phyloP scores from a whole-genome alignment of 2,888 invertebrate genomes.

The Cataglyphis albicans region DNA sequence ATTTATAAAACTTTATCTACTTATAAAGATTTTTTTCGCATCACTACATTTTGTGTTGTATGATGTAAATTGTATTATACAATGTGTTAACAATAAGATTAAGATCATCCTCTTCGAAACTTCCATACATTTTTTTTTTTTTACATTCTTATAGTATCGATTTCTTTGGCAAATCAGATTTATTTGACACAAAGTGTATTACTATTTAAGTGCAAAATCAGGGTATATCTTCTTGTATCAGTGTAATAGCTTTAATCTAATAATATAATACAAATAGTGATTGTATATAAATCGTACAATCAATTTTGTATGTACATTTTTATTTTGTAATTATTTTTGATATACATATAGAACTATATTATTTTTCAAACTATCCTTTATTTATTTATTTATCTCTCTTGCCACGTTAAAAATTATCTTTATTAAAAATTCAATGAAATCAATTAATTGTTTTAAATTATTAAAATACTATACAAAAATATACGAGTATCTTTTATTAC shows the following conservation, averaged over 20 bases:
- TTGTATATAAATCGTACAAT: not conserved
- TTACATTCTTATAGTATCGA: slow-evolving; percentile 22
- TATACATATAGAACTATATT: not conserved
- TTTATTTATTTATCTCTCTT: not conserved
- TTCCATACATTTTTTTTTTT: not conserved
- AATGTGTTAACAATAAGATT: not conserved
- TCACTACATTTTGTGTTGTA: not conserved
- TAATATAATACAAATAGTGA: not conserved
- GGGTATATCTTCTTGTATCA: not conserved
- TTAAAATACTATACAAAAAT: not conserved
- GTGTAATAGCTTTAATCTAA: not conserved
- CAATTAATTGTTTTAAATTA: not conserved
- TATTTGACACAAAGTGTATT: not conserved
- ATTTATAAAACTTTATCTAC: not conserved
- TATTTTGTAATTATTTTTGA: not conserved
- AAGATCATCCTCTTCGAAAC: not conserved
- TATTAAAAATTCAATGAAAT: slow-evolving; percentile 9
- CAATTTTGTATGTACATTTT: not conserved
- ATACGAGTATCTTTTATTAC: not conserved
- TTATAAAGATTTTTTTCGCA: not conserved
- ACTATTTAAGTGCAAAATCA: slow-evolving; percentile 7
- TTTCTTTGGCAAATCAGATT: slow-evolving; percentile 18
- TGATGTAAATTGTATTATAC: too few relatives aligned
- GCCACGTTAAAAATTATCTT: not conserved
- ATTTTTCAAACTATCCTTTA: not conserved